Conservation (phyloP, 2,888 invertebrate genomes). For the Calameuta pallipes region DNA sequence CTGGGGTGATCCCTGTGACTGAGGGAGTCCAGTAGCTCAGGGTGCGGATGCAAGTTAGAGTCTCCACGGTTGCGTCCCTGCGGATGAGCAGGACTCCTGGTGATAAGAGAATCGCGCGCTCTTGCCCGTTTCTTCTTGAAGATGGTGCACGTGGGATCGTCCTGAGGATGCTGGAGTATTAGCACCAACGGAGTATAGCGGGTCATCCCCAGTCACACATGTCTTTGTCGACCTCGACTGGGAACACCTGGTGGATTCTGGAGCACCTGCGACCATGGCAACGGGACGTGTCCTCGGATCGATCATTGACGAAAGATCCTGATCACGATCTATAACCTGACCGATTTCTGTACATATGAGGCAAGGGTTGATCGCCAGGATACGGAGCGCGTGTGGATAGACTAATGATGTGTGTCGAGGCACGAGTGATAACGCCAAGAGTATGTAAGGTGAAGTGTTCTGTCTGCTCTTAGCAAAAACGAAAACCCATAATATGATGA, state of each 20-base stretch:
- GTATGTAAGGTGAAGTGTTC: neutral
- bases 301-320: neutral
- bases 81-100: neutral
- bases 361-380: neutral
- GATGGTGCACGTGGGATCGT: neutral
- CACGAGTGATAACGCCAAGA: neutral
- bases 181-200: neutral
- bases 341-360: neutral
- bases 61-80: neutral
- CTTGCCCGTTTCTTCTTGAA: neutral
- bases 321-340: neutral
- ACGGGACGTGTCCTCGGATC: neutral
- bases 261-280: neutral
- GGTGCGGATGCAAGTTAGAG: neutral
- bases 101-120: neutral
- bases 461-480: neutral
- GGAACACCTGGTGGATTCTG: neutral
- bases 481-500: neutral
- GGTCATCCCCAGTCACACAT: neutral
- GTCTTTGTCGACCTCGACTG: neutral
- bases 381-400: neutral
- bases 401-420: neutral
- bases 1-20: slow-evolving; percentile 60
- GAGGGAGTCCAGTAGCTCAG: slow-evolving; percentile 21
- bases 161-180: neutral